Base-by-base conservation (phyloP, 1,140 invertebrate genomes). In the Drosophila neocordata region DNA sequence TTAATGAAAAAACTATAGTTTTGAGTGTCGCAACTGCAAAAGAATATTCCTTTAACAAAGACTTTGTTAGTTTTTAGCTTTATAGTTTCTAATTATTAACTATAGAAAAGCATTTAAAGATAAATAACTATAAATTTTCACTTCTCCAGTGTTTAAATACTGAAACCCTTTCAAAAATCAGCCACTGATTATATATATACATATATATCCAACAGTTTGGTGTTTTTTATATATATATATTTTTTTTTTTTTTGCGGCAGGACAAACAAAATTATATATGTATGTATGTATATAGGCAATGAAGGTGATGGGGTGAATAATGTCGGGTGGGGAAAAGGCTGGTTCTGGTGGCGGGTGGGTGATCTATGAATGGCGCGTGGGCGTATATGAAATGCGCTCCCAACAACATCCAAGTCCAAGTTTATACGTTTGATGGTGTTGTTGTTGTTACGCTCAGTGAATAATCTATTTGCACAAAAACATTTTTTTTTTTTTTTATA, bases 391-490 rank as follows among this genome's bases (percentile, higher is more conserved):
- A 67, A 76, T 66, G 18, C 48, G 60, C 72, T 79, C 77, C 66
- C 69, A 61, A 61, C 72, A 68, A 52, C 65, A 76, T 59, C 83
- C 83, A 87, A 88, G 83, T 88, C 83, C 83, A 88, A 88, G 83
- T 88, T 88, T 88, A 88, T 88, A 65, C 72, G 60, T 65, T 75
- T 63, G 27, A 31, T 67, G 41, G 15, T 48, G 8, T 55, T 68
- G 69, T 62, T 61, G 60, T 44, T 58, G 62, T 77, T 77, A 77
- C 82, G 82, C 77, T 85, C 81, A 55, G 67, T 68, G 70, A 82
- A 78, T 66, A 78, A 69, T 84, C 81, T 77, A 85, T 85, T 84
- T 85, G 81, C 73, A 85, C 81, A 87, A 77, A 68, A 85, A 74
- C 65, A 70, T 74, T 74, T 70, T n/a, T 51, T 24, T 52, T 73